phyloP scores from a whole-genome alignment of 1,140 invertebrate species.

The Drosophila mayri region DNA sequence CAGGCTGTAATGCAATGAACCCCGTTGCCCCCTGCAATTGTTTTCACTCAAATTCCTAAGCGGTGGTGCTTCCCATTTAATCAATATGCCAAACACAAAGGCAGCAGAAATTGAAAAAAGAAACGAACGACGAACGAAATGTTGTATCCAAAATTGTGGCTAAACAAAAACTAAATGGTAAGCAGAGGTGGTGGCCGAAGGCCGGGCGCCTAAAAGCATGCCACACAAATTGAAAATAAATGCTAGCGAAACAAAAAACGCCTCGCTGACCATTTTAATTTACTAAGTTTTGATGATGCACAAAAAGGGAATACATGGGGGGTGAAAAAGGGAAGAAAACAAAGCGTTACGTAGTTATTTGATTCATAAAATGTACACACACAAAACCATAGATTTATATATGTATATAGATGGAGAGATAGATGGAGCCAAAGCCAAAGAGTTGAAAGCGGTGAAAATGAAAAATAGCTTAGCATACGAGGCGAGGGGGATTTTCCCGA shows the following conservation, averaged over 20 bases:
- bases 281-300: conserved; percentile 74
- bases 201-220: conserved; percentile 66
- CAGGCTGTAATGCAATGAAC: conserved; percentile 66
- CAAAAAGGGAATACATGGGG: conserved; percentile 12
- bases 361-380: conserved; percentile 43
- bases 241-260: conserved; percentile 64
- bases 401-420: conserved; percentile 2
- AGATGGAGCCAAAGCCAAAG: conserved; percentile 1
- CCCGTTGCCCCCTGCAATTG: conserved; percentile 47
- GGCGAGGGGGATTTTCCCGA: conserved; percentile 30
- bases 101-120: conserved; percentile 15
- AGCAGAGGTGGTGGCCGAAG: conserved; percentile 19
- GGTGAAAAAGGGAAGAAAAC: conserved; percentile 16
- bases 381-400: conserved; percentile 1
- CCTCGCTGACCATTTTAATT: conserved; percentile 78
- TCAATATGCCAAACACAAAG: conserved; percentile 78
- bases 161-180: conserved; percentile 76
- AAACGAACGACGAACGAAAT: conserved; percentile 7
- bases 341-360: conserved; percentile 18
- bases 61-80: conserved; percentile 62
- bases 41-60: conserved; percentile 34
- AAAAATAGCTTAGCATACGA: conserved; percentile 65
- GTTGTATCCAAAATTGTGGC: conserved; percentile 63
- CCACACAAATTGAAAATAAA: conserved; percentile 79
- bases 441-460: conserved; percentile 61